phyloP scores from a whole-genome alignment of 2,888 invertebrate species.

The Copidosoma aretas region DNA sequence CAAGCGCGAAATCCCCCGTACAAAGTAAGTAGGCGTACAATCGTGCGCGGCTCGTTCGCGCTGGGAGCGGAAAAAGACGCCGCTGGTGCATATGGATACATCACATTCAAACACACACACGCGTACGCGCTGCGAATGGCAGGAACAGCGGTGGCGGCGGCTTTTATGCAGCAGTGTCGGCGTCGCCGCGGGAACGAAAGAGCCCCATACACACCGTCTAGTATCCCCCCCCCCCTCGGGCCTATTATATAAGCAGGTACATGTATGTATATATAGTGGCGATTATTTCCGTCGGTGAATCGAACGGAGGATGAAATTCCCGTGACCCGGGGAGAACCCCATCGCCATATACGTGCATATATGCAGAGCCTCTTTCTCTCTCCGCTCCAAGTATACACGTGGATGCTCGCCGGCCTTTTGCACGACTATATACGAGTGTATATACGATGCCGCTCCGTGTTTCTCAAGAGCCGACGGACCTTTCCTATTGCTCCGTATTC shows the following conservation, averaged over 20 bases:
- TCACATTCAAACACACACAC: constrained; percentile 2
- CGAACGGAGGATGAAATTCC: constrained; percentile 42
- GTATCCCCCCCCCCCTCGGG: background rate
- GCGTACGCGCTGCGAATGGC: constrained; percentile 5
- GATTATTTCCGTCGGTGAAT: constrained; percentile 38
- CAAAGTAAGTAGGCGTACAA: too few relatives aligned
- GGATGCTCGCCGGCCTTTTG: background rate
- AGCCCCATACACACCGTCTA: background rate
- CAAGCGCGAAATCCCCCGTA: too few relatives aligned
- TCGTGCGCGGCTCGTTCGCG: background rate
- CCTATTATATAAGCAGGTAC: too few relatives aligned
- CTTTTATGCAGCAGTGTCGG: background rate
- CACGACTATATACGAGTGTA: constrained; percentile 2
- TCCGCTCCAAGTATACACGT: too few relatives aligned
- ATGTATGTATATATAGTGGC: constrained; percentile 33
- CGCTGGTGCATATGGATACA: background rate
- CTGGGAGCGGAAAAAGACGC: background rate
- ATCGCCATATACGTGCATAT: constrained; percentile 21
- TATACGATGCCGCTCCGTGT: constrained; percentile 11
- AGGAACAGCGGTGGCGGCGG: background rate
- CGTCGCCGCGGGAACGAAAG: background rate
- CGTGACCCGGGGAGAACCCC: constrained; percentile 35
- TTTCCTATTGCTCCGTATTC: background rate
- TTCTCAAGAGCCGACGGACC: constrained; percentile 25
- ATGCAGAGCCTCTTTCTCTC: background rate